Evolutionary conservation across 2,113 vertebrate species (phyloP), one percentile per base, ranked within the genome.

Genomic region (Lycocorax pyrrhopterus): DNA sequence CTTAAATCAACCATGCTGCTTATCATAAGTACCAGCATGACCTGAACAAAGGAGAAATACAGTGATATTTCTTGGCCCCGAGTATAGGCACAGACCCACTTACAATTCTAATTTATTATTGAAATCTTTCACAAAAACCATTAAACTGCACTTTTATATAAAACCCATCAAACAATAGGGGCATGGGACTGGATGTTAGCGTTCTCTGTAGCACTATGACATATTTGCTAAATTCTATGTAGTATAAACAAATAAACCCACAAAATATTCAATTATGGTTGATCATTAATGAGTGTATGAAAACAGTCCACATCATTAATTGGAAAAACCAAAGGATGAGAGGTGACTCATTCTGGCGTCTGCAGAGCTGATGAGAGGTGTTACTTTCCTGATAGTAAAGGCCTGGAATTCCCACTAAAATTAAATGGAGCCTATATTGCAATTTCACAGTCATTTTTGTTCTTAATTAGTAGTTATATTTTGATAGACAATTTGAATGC

Each of bases 391-490:
- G 96, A 80, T 63, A 88, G 76, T 60, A 78, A 94, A 90, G 90
- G 55, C 68, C 75, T 51, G 16, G 83, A 80, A 94, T 91, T 95
- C 74, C 74, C 62, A 68, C 78, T 93, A 96, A 96, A 96, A 90
- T 93, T 89, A 92, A 87, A 91, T 78, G 68, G 96, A 96, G 35
- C 73, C 89, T 96, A 41, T 92, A 83, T 90, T 82, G 60, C 89
- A 96, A 93, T 97, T 97, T 97, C 96, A 97, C 94, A 96, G 95
- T 93, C 25, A 68, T 92, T 94, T 97, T 75, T 94, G 43, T 83
- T 93, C 94, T 92, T 97, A 97, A 97, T 98, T 94, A 97, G 92
- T 94, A 94, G 95, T 92, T 96, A 89, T 27, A 27, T 82, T 95
- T 96, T 95, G 89, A 95, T 90, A 90, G 95, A 83, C 84, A 91